These are phyloP conservation scores for Boulengeromyrus knoepffleri DNA, from an alignment of 2,113 vertebrate genomes.

Conservation along the genomic window DNA sequence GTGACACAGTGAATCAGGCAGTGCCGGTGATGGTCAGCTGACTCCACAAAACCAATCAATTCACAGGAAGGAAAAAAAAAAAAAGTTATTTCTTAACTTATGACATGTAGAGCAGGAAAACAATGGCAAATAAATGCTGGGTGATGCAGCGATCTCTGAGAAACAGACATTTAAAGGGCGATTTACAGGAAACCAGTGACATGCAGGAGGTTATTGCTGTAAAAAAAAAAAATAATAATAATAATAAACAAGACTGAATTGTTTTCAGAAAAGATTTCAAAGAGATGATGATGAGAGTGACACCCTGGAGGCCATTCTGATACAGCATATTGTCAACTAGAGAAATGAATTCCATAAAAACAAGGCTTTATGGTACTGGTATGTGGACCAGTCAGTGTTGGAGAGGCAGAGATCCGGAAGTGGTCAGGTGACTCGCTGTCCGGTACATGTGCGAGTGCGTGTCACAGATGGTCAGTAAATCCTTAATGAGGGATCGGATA, in stretches of 20 bases:
- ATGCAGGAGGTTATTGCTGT: neutral
- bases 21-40: slow-evolving; percentile 26
- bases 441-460: neutral
- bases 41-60: neutral
- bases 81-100: neutral
- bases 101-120: neutral
- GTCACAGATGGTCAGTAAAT: slow-evolving; percentile 14
- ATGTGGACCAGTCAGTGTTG: neutral
- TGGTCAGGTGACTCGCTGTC: neutral
- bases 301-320: neutral
- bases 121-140: neutral
- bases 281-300: neutral
- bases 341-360: neutral
- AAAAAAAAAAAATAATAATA: neutral
- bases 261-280: neutral
- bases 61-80: neutral
- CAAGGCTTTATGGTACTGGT: neutral
- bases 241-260: neutral
- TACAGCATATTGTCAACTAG: neutral
- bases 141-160: neutral
- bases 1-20: slow-evolving; percentile 19
- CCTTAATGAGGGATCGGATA: neutral
- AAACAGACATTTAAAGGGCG: neutral
- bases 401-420: neutral
- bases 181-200: neutral